These are phyloP conservation scores for Eurosta solidaginis DNA, from an alignment of 1,140 invertebrate species.

Conservation along the genomic window DNA sequence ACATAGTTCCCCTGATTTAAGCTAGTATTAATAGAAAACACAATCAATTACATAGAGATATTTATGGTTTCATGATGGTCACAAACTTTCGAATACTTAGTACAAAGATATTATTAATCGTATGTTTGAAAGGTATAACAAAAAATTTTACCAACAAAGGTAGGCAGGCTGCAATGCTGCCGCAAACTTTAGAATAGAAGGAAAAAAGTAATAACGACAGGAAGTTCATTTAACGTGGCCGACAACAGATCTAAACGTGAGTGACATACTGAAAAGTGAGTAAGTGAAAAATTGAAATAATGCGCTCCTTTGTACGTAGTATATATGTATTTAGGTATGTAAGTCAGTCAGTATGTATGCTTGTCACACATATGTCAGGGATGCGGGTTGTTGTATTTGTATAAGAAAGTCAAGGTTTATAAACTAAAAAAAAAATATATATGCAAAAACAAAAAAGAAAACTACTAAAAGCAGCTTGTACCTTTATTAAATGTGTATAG, in stretches of 20 bases:
- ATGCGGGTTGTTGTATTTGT: too few species aligned
- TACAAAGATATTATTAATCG: too few species aligned
- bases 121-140: too few species aligned
- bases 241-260: not conserved
- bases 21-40: too few species aligned
- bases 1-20: too few species aligned
- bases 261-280: not conserved
- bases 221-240: not conserved
- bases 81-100: too few species aligned
- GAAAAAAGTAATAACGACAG: not conserved
- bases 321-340: not conserved
- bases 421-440: not conserved
- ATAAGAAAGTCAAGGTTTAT: constrained; percentile 2
- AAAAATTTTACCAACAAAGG: not conserved
- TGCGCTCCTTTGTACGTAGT: too few species aligned
- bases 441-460: not conserved
- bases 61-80: too few species aligned
- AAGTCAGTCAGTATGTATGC: too few species aligned
- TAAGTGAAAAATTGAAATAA: constrained; percentile 9
- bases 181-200: not conserved
- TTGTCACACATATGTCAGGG: not conserved
- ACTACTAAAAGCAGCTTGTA: not conserved
- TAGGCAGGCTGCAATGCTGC: not conserved
- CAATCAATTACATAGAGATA: too few species aligned
- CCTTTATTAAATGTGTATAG: too few species aligned